Percentiles rank a stretch among this genome's conserved stretches.
Evolutionary conservation across 53 echinoderm and acorn worm species (phyloP).

Genomic region (Antedon mediterranea): DNA sequence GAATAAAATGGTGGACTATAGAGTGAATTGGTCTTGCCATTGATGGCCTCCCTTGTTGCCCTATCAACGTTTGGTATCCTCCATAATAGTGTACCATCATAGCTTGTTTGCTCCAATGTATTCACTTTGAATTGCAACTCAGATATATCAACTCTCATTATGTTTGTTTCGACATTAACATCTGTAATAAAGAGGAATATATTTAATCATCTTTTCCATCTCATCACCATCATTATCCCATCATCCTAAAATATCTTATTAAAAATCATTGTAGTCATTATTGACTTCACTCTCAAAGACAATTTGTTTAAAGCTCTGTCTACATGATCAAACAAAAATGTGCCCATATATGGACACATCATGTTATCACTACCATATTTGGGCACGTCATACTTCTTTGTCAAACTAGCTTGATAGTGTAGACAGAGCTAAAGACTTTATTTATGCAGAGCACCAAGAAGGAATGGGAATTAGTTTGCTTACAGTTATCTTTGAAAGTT

Average conservation of each 20-base stretch:
- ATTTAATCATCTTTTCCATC: too few relatives aligned
- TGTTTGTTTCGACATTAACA: neutral
- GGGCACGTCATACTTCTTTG: too few relatives aligned
- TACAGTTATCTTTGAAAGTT: neutral
- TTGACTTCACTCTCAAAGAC: too few relatives aligned
- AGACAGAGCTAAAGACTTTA: too few relatives aligned
- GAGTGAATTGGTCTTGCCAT: slow-evolving; percentile 55
- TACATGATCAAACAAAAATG: too few relatives aligned
- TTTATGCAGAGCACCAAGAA: neutral
- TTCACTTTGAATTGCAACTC: neutral
- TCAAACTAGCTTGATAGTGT: too few relatives aligned
- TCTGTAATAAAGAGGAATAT: too few relatives aligned
- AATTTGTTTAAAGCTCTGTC: too few relatives aligned
- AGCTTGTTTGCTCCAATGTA: neutral
- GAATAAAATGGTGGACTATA: slow-evolving; percentile 92
- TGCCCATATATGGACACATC: neutral
- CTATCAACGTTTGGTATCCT: neutral
- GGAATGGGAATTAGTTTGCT: neutral
- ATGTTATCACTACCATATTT: too few relatives aligned
- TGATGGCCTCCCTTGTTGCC: neutral
- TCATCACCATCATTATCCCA: too few relatives aligned
- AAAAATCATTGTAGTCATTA: too few relatives aligned
- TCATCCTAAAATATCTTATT: too few relatives aligned
- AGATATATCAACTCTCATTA: neutral
- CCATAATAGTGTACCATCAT: neutral